Percentiles rank a stretch among this genome's conserved stretches.
These are phyloP conservation scores for Thereuonema tuberculata DNA, from an alignment of 1,140 invertebrate genomes.

Conservation along the genomic window DNA sequence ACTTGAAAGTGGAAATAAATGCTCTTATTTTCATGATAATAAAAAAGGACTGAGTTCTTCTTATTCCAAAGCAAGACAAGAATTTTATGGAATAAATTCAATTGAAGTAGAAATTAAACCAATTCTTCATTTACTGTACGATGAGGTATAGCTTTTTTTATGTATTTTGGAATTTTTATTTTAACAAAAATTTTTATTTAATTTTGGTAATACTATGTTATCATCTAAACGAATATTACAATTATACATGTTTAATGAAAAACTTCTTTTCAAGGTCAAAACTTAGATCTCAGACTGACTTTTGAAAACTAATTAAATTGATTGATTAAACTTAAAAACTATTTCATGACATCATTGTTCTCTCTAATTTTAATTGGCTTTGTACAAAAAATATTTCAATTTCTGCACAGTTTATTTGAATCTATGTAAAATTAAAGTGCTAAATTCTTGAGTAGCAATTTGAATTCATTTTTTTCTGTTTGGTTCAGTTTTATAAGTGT, in stretches of 20 bases:
- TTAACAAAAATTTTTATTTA: background rate
- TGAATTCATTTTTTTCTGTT: too few relatives aligned
- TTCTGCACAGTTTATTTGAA: too few relatives aligned
- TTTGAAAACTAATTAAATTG: background rate
- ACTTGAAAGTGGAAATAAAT: background rate
- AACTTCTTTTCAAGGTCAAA: background rate
- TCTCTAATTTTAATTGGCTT: too few relatives aligned
- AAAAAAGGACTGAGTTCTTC: background rate
- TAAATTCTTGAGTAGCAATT: too few relatives aligned
- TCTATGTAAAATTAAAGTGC: too few relatives aligned
- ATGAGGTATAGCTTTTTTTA: conserved; percentile 21
- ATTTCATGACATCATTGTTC: too few relatives aligned
- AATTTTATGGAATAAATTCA: conserved; percentile 37
- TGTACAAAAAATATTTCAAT: too few relatives aligned
- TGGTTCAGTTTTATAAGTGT: too few relatives aligned
- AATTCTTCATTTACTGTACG: conserved; percentile 30
- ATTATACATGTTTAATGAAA: background rate
- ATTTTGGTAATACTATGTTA: background rate
- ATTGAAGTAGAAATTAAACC: conserved; percentile 40
- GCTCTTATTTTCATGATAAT: conserved; percentile 1
- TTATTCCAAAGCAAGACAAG: conserved; percentile 22
- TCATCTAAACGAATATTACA: background rate
- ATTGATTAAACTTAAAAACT: too few relatives aligned
- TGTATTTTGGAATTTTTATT: background rate
- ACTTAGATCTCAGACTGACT: background rate